These are phyloP conservation scores for Bicyclus anynana DNA, from an alignment of 1,140 invertebrate species.

Conservation along the genomic window DNA sequence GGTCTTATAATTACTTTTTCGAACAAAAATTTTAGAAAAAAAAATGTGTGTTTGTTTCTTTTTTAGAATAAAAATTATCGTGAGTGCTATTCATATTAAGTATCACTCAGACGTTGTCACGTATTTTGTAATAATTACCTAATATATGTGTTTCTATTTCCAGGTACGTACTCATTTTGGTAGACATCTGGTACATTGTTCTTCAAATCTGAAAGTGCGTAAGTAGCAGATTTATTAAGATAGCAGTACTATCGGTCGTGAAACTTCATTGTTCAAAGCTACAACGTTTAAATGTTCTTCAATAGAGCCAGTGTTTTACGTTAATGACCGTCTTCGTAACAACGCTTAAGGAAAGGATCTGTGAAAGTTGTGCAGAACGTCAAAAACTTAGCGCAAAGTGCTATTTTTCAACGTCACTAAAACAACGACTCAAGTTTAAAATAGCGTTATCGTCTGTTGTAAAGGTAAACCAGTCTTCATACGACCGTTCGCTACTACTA, in stretches of 20 bases:
- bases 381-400: slow-evolving; percentile 46
- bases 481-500: slow-evolving; percentile 7
- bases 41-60: too few relatives aligned
- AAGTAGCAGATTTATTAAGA: slow-evolving; percentile 59
- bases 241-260: slow-evolving; percentile 21
- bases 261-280: slow-evolving; percentile 8
- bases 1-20: too few relatives aligned
- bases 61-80: too few relatives aligned
- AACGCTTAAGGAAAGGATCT: slow-evolving; percentile 35
- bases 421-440: slow-evolving; percentile 45
- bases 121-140: not conserved
- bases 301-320: slow-evolving; percentile 37
- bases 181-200: slow-evolving; percentile 59
- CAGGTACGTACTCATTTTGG: slow-evolving; percentile 67
- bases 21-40: too few relatives aligned
- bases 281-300: slow-evolving; percentile 19
- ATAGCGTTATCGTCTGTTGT: slow-evolving; percentile 36
- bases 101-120: not conserved
- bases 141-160: slow-evolving; percentile 14
- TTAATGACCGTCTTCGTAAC: slow-evolving; percentile 41
- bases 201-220: slow-evolving; percentile 54
- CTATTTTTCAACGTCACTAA: slow-evolving; percentile 57
- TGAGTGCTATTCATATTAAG: too few relatives aligned
- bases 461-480: slow-evolving; percentile 26
- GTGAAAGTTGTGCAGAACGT: slow-evolving; percentile 35